These are phyloP conservation scores for Auanema sp. DNA, from an alignment of 2,888 invertebrate species.

Conservation along the genomic window DNA sequence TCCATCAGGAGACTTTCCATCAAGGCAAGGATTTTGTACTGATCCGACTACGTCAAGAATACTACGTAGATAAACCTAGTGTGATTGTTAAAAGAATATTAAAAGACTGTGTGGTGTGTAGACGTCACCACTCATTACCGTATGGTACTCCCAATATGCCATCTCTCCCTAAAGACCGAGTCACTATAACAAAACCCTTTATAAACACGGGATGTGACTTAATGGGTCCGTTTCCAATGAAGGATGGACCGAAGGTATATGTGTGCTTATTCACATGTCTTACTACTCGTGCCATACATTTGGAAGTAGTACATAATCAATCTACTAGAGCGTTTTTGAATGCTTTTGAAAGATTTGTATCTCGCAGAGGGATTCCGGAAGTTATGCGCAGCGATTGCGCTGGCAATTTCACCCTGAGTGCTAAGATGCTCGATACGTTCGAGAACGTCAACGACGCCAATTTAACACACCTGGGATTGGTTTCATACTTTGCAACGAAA, in stretches of 20 bases:
- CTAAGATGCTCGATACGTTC: too few relatives aligned
- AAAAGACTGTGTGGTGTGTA: not conserved
- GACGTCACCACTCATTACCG: not conserved
- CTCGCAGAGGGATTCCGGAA: not conserved
- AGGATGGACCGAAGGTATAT: not conserved
- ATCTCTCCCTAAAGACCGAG: not conserved
- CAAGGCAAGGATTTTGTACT: not conserved
- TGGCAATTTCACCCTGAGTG: not conserved
- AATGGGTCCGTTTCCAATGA: not conserved
- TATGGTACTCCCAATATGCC: conserved; percentile 6
- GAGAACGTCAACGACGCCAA: not conserved
- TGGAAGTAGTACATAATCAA: not conserved
- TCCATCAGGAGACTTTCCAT: not conserved
- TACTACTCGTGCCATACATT: not conserved
- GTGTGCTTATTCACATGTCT: conserved; percentile 4
- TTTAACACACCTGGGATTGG: not conserved
- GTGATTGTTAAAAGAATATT: not conserved
- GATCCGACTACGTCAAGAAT: not conserved
- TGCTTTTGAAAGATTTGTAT: not conserved
- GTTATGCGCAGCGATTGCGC: not conserved
- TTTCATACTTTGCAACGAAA: not conserved
- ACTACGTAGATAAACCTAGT: not conserved
- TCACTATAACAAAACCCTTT: not conserved
- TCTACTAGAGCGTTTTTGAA: not conserved
- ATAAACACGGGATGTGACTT: not conserved